phyloP scores from a whole-genome alignment of 1,140 invertebrate species.

The Luehdorfia chinensis region DNA sequence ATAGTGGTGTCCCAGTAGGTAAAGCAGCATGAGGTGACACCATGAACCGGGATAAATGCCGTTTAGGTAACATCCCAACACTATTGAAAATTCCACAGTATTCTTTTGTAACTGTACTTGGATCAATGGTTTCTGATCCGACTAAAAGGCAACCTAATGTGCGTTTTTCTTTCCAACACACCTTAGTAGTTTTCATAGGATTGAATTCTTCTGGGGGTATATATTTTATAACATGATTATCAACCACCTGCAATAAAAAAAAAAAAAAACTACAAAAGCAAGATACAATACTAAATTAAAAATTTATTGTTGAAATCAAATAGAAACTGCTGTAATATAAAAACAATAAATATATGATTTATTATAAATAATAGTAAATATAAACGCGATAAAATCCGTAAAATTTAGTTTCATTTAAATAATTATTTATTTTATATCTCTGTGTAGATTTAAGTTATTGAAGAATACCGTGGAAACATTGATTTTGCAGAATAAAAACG shows the following conservation, averaged over 20 bases:
- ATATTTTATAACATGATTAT: slow-evolving; percentile 98
- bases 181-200: slow-evolving; percentile 69
- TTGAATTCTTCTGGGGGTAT: slow-evolving; percentile 88
- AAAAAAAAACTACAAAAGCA: slow-evolving; percentile 12
- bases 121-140: slow-evolving; percentile 93
- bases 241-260: slow-evolving; percentile 83
- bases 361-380: too few species aligned
- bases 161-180: slow-evolving; percentile 59
- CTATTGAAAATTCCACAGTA: slow-evolving; percentile 93
- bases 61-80: slow-evolving; percentile 94
- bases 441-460: too few species aligned
- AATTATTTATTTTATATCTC: too few species aligned
- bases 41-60: slow-evolving; percentile 88
- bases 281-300: slow-evolving; percentile 6
- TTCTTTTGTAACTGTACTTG: slow-evolving; percentile 90
- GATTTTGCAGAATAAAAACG: too few species aligned
- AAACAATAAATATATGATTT: too few species aligned
- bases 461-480: too few species aligned
- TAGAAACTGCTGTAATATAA: too few species aligned
- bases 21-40: slow-evolving; percentile 92
- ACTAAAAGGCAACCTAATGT: slow-evolving; percentile 87
- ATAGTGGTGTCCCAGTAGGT: slow-evolving; percentile 92
- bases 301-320: not conserved
- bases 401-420: too few species aligned
- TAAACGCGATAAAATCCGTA: too few species aligned